A percentile compares a stretch with the other conserved stretches of the same genome.
Evolutionary conservation across 2,797 vertebrate genomes (phyloP).

Genomic region (Furcifer pardalis): DNA sequence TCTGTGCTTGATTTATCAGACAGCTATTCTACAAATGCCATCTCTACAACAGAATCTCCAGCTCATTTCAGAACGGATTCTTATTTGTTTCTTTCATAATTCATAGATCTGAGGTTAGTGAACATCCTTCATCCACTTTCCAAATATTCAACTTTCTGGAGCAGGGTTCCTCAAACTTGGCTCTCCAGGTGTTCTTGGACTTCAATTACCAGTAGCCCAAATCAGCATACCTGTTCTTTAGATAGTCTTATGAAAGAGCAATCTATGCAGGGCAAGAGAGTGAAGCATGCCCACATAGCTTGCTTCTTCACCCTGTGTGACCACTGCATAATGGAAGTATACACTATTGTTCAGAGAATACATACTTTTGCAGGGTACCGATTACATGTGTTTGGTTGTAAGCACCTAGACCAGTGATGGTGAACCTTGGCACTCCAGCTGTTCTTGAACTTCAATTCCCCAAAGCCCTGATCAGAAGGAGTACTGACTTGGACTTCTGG

Average conservation of each 20-base stretch:
- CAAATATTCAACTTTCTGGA: too few species aligned
- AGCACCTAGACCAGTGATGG: not conserved
- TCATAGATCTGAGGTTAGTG: not conserved
- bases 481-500: too few species aligned
- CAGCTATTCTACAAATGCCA: too few species aligned
- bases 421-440: too few species aligned
- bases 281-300: not conserved
- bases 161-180: too few species aligned
- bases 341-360: not conserved
- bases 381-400: not conserved
- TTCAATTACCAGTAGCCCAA: too few species aligned
- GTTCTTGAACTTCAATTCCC: too few species aligned
- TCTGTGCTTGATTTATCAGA: not conserved
- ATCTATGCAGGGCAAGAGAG: not conserved
- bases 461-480: too few species aligned
- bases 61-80: too few species aligned
- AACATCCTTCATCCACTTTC: not conserved
- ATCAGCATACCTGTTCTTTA: too few species aligned
- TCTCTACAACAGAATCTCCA: too few species aligned
- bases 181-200: too few species aligned
- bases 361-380: not conserved
- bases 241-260: not conserved
- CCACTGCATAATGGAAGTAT: not conserved
- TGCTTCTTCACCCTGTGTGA: not conserved
- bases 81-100: not conserved